Percentiles rank a stretch among this genome's conserved stretches.
phyloP scores from a whole-genome alignment of 2,888 invertebrate species.

The Calameuta filiformis region DNA sequence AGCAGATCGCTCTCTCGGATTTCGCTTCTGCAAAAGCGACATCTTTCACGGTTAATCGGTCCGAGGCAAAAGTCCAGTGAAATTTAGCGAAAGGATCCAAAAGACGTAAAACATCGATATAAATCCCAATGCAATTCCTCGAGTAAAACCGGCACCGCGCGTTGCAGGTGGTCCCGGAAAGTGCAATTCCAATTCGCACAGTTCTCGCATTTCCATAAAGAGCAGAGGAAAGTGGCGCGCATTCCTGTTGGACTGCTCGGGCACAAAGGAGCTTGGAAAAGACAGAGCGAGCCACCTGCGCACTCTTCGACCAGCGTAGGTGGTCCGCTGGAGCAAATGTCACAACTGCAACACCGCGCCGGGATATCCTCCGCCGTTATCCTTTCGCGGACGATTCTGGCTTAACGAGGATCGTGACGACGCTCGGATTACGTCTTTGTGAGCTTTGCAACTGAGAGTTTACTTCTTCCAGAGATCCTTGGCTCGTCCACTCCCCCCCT shows the following conservation, averaged over 20 bases:
- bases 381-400: constrained; percentile 17
- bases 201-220: constrained; percentile 61
- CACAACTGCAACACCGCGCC: constrained; percentile 29
- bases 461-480: neutral
- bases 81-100: neutral
- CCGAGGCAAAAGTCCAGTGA: neutral
- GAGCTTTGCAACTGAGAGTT: neutral
- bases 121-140: neutral
- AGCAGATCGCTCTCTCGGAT: neutral
- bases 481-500: too few species aligned
- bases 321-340: constrained; percentile 40
- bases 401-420: constrained; percentile 2
- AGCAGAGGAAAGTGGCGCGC: constrained; percentile 55
- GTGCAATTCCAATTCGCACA: constrained; percentile 51
- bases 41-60: neutral
- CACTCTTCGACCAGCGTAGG: constrained; percentile 31
- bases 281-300: constrained; percentile 46
- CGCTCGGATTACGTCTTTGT: neutral
- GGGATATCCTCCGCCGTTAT: constrained; percentile 7
- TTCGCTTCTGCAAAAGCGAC: too few species aligned
- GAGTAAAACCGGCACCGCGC: neutral
- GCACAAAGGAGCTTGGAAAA: constrained; percentile 26
- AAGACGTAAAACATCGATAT: neutral
- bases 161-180: constrained; percentile 9
- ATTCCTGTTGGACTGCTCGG: constrained; percentile 30